These are phyloP conservation scores for Cygnus olor DNA, from an alignment of 2,797 vertebrate genomes.

Conservation along the genomic window DNA sequence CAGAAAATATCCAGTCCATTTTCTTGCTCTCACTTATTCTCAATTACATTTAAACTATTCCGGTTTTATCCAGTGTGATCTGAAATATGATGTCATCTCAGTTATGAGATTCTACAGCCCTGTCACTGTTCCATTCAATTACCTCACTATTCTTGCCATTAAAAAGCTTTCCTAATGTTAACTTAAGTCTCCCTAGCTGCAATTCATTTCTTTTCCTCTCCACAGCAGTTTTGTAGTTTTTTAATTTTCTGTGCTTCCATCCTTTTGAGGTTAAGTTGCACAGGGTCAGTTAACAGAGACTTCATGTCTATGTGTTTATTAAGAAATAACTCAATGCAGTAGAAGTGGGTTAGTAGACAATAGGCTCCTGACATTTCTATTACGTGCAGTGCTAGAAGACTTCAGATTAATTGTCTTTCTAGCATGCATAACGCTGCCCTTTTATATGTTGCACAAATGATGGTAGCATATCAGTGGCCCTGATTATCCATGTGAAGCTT, in stretches of 20 bases:
- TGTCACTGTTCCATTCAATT: constrained; percentile 28
- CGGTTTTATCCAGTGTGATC: constrained; percentile 26
- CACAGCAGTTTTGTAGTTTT: background rate
- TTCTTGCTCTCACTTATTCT: constrained; percentile 7
- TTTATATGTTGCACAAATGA: background rate
- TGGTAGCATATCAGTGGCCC: background rate
- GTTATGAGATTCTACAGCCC: background rate
- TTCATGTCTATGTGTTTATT: background rate
- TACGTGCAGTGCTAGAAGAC: background rate
- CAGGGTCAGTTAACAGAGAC: background rate
- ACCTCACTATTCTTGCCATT: background rate
- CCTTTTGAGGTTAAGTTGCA: background rate
- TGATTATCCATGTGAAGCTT: background rate
- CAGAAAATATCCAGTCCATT: constrained; percentile 38
- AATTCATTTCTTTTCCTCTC: background rate
- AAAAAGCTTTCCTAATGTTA: constrained; percentile 26
- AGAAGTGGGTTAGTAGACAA: background rate
- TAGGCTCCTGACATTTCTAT: background rate
- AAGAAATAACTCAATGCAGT: background rate
- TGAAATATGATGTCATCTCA: constrained; percentile 40
- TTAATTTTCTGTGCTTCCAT: background rate
- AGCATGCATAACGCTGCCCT: background rate
- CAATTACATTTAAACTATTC: constrained; percentile 42
- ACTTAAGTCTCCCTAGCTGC: background rate
- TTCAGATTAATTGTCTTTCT: background rate